Conservation (phyloP, 2,113 vertebrate species). For the Anoplopoma fimbria region DNA sequence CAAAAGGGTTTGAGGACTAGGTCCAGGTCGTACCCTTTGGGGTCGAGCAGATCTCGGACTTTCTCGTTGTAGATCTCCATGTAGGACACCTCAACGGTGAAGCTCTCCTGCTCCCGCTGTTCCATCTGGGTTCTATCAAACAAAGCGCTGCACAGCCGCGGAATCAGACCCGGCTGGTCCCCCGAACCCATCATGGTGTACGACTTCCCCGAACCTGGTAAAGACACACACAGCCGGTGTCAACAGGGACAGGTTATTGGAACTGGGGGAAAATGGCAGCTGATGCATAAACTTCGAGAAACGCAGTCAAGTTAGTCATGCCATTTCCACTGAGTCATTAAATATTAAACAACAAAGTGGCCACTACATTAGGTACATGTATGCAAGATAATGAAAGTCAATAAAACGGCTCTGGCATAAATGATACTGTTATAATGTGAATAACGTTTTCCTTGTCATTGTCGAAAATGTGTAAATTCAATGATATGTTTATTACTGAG, state of each 20-base stretch:
- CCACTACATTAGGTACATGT: background rate
- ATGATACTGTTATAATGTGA: background rate
- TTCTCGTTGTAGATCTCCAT: slow-evolving; percentile 99
- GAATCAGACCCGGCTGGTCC: slow-evolving; percentile 96
- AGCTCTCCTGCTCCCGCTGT: slow-evolving; percentile 92
- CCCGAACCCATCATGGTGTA: slow-evolving; percentile 99
- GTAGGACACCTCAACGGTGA: slow-evolving; percentile 97
- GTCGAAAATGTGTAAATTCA: background rate
- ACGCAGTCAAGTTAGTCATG: background rate
- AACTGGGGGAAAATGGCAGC: background rate
- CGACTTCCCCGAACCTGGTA: slow-evolving; percentile 96
- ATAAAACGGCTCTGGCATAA: background rate
- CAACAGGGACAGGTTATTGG: background rate
- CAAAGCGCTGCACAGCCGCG: slow-evolving; percentile 94
- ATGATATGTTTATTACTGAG: background rate
- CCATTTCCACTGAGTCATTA: background rate
- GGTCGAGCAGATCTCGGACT: slow-evolving; percentile 96
- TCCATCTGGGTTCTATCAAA: slow-evolving; percentile 93
- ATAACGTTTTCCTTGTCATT: background rate
- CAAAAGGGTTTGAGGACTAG: background rate
- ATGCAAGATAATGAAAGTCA: background rate
- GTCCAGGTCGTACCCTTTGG: slow-evolving; percentile 90
- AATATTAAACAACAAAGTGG: background rate
- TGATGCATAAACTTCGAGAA: background rate
- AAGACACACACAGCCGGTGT: slow-evolving; percentile 15